Percentiles rank a stretch among this genome's conserved stretches.
phyloP scores from a whole-genome alignment of 2,888 invertebrate genomes.

The Orchesellides sinensis region DNA sequence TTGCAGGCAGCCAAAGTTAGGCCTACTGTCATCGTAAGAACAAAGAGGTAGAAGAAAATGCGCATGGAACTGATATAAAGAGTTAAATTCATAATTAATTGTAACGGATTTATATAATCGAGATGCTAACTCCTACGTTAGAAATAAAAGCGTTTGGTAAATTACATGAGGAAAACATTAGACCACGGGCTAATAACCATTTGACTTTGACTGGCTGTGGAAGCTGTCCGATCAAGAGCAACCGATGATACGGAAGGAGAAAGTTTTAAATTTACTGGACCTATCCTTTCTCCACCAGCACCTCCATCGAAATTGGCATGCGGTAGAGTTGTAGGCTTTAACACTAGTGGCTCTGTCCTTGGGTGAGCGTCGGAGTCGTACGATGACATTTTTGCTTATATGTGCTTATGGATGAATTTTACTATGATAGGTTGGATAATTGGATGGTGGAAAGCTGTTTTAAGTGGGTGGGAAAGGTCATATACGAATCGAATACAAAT shows the following conservation, averaged over 20 bases:
- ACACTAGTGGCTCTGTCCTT: conserved; percentile 13
- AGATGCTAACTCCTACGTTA: not conserved
- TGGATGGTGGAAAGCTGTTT: no score
- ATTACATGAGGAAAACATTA: conserved; percentile 25
- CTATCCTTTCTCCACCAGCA: conserved; percentile 28
- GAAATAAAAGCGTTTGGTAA: not conserved
- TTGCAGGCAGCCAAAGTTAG: conserved; percentile 55
- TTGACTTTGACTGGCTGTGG: conserved; percentile 31
- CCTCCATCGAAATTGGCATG: conserved; percentile 34
- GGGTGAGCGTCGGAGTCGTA: not conserved
- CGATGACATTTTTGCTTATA: conserved; percentile 18
- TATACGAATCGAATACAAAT: no score
- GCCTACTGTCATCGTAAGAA: conserved; percentile 6
- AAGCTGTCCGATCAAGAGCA: not conserved
- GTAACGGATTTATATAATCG: not conserved
- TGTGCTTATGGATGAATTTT: no score
- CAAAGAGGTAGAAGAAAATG: conserved; percentile 43
- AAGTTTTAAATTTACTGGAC: not conserved
- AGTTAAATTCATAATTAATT: no score
- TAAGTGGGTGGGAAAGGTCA: no score
- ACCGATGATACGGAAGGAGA: not conserved
- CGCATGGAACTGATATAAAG: conserved; percentile 45
- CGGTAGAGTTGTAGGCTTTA: conserved; percentile 42
- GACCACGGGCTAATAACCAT: conserved; percentile 1
- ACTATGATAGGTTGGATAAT: no score